phyloP scores from a whole-genome alignment of 2,113 vertebrate genomes.

The Strix uralensis region DNA sequence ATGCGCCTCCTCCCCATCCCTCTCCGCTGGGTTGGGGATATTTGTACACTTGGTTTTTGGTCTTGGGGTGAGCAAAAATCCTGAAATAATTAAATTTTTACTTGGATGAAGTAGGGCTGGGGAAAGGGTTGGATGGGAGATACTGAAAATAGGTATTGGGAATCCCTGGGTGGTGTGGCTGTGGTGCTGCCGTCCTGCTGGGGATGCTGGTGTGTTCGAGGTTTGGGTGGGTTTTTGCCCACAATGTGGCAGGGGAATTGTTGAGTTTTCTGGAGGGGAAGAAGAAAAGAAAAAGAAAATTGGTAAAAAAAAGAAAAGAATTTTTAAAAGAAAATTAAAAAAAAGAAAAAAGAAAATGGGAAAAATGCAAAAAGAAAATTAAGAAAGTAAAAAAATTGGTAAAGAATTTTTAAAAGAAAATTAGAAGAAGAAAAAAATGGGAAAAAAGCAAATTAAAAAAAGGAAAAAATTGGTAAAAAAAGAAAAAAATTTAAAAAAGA shows the following conservation, averaged over 20 bases:
- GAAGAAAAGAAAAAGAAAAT: not conserved
- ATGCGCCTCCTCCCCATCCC: not conserved
- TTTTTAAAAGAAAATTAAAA: not conserved
- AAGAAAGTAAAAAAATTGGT: not conserved
- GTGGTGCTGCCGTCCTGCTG: not conserved
- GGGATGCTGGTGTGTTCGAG: not conserved
- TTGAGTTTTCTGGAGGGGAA: not conserved
- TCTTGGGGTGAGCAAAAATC: not conserved
- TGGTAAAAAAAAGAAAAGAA: not conserved
- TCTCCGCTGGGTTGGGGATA: fast-evolving
- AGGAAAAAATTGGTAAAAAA: not conserved
- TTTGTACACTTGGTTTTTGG: not conserved
- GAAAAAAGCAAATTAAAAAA: not conserved
- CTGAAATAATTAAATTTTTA: not conserved
- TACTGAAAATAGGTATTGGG: not conserved
- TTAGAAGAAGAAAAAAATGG: not conserved
- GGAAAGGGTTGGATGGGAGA: not conserved
- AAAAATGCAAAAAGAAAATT: not conserved
- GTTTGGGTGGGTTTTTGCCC: not conserved
- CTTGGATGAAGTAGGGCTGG: not conserved
- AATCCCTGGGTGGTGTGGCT: not conserved
- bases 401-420: too few species aligned
- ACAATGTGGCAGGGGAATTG: not conserved
- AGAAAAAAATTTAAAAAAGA: too few species aligned
- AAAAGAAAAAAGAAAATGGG: not conserved